phyloP scores from a whole-genome alignment of 2,797 vertebrate genomes.

The Neomorphus geoffroyi region DNA sequence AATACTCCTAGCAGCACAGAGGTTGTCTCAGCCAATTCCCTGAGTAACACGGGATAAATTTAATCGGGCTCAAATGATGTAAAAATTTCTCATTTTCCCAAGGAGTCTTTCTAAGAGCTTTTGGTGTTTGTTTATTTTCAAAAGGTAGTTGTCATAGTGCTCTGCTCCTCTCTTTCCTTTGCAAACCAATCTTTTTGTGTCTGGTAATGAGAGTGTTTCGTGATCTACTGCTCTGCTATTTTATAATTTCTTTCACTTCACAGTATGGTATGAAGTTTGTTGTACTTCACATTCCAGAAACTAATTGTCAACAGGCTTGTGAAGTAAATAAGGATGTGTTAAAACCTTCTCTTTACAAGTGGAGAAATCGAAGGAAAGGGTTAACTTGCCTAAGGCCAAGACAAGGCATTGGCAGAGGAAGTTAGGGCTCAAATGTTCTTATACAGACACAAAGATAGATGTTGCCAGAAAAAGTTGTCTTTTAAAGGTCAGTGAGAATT shows the following conservation, averaged over 20 bases:
- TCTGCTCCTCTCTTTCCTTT: not conserved
- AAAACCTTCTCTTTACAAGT: slow-evolving; percentile 22
- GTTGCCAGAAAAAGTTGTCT: not conserved
- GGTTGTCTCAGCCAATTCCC: not conserved
- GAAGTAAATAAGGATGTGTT: slow-evolving; percentile 29
- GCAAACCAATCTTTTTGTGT: not conserved
- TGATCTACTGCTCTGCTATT: not conserved
- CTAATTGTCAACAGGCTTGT: not conserved
- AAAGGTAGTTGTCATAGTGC: not conserved
- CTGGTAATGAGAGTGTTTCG: not conserved
- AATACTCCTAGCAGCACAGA: not conserved
- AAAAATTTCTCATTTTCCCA: not conserved
- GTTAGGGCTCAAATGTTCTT: not conserved
- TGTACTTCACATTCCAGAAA: slow-evolving; percentile 20
- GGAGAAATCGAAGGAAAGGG: not conserved
- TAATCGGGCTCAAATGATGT: not conserved
- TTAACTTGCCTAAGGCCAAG: slow-evolving; percentile 29
- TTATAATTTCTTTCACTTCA: not conserved
- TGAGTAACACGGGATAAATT: not conserved
- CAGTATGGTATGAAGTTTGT: not conserved
- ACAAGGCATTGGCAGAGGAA: not conserved
- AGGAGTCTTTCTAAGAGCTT: not conserved
- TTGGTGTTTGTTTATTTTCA: not conserved
- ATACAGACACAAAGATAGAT: not conserved
- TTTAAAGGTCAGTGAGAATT: not conserved